Evolutionary conservation across 2,113 vertebrate genomes (phyloP).

Genomic region (Alligator mississippiensis): DNA sequence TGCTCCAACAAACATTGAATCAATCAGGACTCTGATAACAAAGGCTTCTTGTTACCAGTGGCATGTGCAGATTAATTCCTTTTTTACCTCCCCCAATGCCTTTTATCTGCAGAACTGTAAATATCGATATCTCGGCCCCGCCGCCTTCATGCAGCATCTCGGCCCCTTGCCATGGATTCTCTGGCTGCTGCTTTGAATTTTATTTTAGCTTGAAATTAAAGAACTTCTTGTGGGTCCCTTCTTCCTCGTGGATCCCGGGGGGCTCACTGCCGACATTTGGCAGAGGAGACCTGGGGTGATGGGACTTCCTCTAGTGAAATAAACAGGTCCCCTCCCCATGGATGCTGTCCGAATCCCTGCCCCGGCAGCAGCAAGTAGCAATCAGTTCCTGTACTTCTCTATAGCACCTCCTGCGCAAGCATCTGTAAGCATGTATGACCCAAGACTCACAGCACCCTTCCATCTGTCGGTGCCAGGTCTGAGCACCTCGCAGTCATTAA

Average conservation of each 20-base stretch:
- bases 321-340: neutral
- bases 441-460: neutral
- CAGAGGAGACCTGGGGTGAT: neutral
- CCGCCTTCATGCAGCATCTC: neutral
- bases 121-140: neutral
- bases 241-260: too few relatives aligned
- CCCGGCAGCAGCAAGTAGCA: neutral
- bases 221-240: too few relatives aligned
- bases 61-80: accelerated
- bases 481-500: neutral
- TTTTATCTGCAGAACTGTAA: neutral
- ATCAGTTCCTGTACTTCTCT: neutral
- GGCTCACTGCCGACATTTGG: neutral
- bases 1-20: constrained; percentile 43
- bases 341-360: neutral
- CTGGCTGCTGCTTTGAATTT: neutral
- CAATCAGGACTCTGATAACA: neutral
- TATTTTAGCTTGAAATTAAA: too few relatives aligned
- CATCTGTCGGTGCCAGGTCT: neutral
- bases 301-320: neutral
- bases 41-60: neutral
- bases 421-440: neutral
- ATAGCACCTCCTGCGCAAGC: neutral
- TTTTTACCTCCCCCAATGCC: neutral
- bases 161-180: neutral